These are phyloP conservation scores for Leptura quadrifasciata DNA, from an alignment of 2,888 invertebrate genomes.

Conservation along the genomic window DNA sequence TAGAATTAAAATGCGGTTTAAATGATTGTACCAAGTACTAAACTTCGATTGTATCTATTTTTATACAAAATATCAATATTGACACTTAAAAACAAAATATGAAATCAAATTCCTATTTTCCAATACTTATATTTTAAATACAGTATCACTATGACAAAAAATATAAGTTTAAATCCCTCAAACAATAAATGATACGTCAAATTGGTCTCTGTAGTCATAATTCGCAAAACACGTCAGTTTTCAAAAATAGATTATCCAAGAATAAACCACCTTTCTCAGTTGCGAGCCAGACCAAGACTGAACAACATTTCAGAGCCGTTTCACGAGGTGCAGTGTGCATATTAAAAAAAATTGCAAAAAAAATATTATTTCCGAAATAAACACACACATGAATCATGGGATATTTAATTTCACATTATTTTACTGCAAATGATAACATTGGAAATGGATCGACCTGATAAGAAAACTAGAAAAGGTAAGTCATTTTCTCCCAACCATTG, in stretches of 20 bases:
- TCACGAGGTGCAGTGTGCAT: slow-evolving; percentile 63
- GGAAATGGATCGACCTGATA: slow-evolving; percentile 53
- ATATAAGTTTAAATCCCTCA: neutral
- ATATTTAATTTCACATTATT: slow-evolving; percentile 30
- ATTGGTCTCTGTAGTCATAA: slow-evolving; percentile 51
- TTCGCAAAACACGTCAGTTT: slow-evolving; percentile 68
- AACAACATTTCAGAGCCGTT: slow-evolving; percentile 66
- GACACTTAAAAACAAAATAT: neutral
- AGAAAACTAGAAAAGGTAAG: slow-evolving; percentile 55
- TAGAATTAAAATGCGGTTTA: too few relatives aligned
- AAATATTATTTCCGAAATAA: slow-evolving; percentile 30
- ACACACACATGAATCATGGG: slow-evolving; percentile 44
- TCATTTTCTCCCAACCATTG: slow-evolving; percentile 8
- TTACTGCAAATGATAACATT: slow-evolving; percentile 9
- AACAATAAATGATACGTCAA: slow-evolving; percentile 28
- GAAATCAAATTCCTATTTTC: neutral
- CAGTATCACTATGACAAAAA: neutral
- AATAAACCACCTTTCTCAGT: slow-evolving; percentile 66
- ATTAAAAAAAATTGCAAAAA: slow-evolving; percentile 15
- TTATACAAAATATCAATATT: too few relatives aligned
- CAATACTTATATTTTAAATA: neutral
- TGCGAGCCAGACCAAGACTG: slow-evolving; percentile 64
- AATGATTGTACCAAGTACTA: too few relatives aligned
- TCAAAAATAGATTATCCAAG: slow-evolving; percentile 67
- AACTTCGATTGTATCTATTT: too few relatives aligned